Conservation (phyloP, 30 jellyfish, hydroid and myxozoan species). For the Haliclystus octoradiatus region DNA sequence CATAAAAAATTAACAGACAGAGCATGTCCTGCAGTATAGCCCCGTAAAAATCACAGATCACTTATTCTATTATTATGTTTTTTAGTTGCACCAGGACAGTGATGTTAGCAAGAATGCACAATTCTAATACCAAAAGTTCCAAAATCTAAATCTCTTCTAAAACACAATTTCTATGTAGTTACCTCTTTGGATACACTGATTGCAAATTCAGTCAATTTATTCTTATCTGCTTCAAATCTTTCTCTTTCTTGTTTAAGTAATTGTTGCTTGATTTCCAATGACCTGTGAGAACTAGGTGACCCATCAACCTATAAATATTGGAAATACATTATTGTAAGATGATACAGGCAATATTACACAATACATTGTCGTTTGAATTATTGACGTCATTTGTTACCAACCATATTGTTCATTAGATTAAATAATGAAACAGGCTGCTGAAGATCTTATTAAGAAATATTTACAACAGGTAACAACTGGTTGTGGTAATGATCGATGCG, state of each 20-base stretch:
- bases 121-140: neutral
- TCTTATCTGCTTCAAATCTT: slow-evolving; percentile 48
- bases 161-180: neutral
- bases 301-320: too few relatives aligned
- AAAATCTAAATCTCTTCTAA: neutral
- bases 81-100: too few relatives aligned
- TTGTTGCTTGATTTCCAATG: neutral
- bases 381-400: too few relatives aligned
- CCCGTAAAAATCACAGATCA: neutral
- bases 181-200: slow-evolving; percentile 73
- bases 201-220: slow-evolving; percentile 59
- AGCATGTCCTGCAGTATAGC: neutral
- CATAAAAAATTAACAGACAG: too few relatives aligned
- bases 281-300: too few relatives aligned
- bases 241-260: slow-evolving; percentile 26
- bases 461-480: slow-evolving; percentile 68
- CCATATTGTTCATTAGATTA: too few relatives aligned
- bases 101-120: too few relatives aligned
- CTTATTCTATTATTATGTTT: too few relatives aligned
- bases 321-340: too few relatives aligned
- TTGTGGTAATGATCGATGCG: slow-evolving; percentile 58
- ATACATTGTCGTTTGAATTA: too few relatives aligned
- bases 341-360: too few relatives aligned
- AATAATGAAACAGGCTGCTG: slow-evolving; percentile 53
- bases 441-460: slow-evolving; percentile 50